Evolutionary conservation across 2,113 vertebrate genomes (phyloP).

Genomic region (Pleuronectes platessa): DNA sequence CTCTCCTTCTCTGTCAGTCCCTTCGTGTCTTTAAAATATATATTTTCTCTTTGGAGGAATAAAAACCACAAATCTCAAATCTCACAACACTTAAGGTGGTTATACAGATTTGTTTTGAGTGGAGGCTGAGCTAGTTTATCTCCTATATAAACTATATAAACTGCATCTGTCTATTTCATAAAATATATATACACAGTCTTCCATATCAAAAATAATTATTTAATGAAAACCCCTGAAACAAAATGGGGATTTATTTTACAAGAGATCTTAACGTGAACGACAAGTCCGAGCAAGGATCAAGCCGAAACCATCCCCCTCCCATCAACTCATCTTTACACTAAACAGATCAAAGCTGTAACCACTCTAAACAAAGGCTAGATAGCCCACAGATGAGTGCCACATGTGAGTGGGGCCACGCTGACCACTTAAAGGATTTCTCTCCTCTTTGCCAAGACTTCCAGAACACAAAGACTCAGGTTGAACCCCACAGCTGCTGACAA

Average conservation of each 20-base stretch:
- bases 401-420: slow-evolving; percentile 71
- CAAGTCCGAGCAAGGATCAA: slow-evolving; percentile 36
- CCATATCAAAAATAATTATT: too few species aligned
- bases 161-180: not conserved
- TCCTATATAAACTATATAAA: slow-evolving; percentile 7
- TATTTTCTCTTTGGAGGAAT: slow-evolving; percentile 49
- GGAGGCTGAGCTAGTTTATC: slow-evolving; percentile 10
- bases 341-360: slow-evolving; percentile 71
- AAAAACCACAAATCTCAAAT: slow-evolving; percentile 33
- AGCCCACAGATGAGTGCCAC: slow-evolving; percentile 78
- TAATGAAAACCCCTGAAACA: too few species aligned
- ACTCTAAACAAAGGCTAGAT: slow-evolving; percentile 70
- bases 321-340: slow-evolving; percentile 59
- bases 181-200: too few species aligned
- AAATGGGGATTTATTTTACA: not conserved
- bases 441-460: slow-evolving; percentile 66
- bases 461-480: slow-evolving; percentile 71
- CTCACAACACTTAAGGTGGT: slow-evolving; percentile 8
- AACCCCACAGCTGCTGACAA: slow-evolving; percentile 73
- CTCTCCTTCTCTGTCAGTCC: slow-evolving; percentile 15
- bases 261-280: slow-evolving; percentile 9
- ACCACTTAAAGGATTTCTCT: slow-evolving; percentile 76
- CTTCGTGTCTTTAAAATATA: slow-evolving; percentile 39
- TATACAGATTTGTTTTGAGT: slow-evolving; percentile 28
- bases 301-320: slow-evolving; percentile 28